Percentiles rank a stretch among this genome's conserved stretches.
Evolutionary conservation across 2,113 vertebrate species (phyloP).

Genomic region (Phrynosoma blainvillii): DNA sequence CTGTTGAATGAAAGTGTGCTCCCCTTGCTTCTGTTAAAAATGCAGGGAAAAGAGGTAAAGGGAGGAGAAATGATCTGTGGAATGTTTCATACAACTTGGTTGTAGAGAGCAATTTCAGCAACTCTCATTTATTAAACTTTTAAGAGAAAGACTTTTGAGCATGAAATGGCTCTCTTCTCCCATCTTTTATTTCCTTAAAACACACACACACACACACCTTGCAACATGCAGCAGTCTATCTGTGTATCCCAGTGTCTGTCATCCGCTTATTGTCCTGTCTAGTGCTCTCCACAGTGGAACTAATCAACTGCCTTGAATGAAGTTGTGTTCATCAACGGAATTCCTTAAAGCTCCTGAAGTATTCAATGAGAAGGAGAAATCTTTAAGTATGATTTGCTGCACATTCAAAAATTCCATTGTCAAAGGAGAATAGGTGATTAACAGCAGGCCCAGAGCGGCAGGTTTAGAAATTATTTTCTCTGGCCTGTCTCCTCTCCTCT

Average conservation of each 20-base stretch:
- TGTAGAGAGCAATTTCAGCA: constrained; percentile 49
- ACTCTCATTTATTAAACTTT: constrained; percentile 57
- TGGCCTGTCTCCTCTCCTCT: constrained; percentile 52
- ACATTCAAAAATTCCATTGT: constrained; percentile 74
- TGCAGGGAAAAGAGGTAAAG: rapidly evolving
- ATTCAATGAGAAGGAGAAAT: constrained; percentile 69
- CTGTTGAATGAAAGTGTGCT: neutral
- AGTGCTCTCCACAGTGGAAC: constrained; percentile 80
- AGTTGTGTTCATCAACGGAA: constrained; percentile 68
- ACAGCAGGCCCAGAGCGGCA: constrained; percentile 68
- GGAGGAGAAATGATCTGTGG: neutral
- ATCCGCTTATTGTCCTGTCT: constrained; percentile 81
- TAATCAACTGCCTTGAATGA: constrained; percentile 75
- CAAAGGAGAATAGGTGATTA: constrained; percentile 73
- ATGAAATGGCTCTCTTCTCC: constrained; percentile 61
- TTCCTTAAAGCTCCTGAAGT: constrained; percentile 76
- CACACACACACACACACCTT: constrained; percentile 69
- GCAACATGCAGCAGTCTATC: constrained; percentile 81
- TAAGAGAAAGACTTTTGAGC: constrained; percentile 65
- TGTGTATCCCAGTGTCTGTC: constrained; percentile 83
- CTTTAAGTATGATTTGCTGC: constrained; percentile 73
- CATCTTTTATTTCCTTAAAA: constrained; percentile 61
- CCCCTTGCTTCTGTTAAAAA: neutral
- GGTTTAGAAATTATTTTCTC: constrained; percentile 67
- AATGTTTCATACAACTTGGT: constrained; percentile 14